These are phyloP conservation scores for Tenrec ecaudatus DNA, from an alignment of 2,113 vertebrate species.

Conservation along the genomic window DNA sequence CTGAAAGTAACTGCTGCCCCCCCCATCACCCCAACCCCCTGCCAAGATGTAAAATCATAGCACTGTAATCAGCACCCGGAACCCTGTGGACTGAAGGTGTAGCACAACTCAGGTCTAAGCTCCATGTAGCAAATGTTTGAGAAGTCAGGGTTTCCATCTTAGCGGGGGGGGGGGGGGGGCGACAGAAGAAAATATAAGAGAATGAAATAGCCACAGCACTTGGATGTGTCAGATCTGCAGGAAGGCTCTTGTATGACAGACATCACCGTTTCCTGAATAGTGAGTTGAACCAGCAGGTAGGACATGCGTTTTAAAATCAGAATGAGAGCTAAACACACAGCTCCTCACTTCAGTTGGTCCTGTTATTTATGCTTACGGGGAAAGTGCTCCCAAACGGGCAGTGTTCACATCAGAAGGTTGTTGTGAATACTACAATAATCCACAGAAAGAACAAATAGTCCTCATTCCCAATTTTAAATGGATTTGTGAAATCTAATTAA, in stretches of 20 bases:
- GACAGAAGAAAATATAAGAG: not conserved
- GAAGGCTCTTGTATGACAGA: constrained; percentile 15
- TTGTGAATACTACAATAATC: constrained; percentile 27
- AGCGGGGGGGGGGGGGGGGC: not conserved
- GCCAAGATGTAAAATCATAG: constrained; percentile 18
- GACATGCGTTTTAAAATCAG: not conserved
- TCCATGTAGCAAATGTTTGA: not conserved
- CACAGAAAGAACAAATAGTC: constrained; percentile 10
- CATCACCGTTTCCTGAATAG: constrained; percentile 43
- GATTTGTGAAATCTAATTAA: not conserved
- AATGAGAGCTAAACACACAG: not conserved
- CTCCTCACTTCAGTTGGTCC: not conserved
- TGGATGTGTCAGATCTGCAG: constrained; percentile 30
- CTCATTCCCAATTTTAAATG: not conserved
- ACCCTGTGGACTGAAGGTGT: constrained; percentile 21
- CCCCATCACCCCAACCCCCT: not conserved
- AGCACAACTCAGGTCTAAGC: not conserved
- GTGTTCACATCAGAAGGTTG: not conserved
- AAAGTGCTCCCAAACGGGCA: not conserved
- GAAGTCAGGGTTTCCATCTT: constrained; percentile 57
- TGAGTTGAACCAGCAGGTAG: not conserved
- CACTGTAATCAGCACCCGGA: not conserved
- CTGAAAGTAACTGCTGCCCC: not conserved
- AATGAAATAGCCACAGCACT: constrained; percentile 43
- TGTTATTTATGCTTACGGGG: not conserved